Conservation (phyloP, 1,140 invertebrate species). For the Battus philenor region DNA sequence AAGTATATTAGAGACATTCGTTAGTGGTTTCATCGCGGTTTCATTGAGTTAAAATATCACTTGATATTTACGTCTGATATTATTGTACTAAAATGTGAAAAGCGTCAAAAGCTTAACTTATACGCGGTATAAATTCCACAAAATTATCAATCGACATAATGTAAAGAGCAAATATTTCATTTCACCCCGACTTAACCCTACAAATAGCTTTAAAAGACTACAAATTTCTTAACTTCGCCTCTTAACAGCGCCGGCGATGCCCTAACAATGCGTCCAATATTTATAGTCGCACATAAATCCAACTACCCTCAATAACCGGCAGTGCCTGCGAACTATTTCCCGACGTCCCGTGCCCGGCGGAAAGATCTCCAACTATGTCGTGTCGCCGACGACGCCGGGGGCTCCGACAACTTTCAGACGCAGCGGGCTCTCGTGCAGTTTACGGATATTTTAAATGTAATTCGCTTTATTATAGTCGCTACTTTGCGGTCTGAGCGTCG, state of each 20-base stretch:
- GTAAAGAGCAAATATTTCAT: too few relatives aligned
- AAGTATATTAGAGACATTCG: too few relatives aligned
- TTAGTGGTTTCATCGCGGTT: too few relatives aligned
- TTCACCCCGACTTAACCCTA: too few relatives aligned
- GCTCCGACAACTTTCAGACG: background rate
- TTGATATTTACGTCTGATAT: too few relatives aligned
- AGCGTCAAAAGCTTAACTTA: too few relatives aligned
- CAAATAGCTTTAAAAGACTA: too few relatives aligned
- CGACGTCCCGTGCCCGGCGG: background rate
- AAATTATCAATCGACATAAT: too few relatives aligned
- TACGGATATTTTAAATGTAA: constrained; percentile 9
- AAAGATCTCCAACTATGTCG: constrained; percentile 10
- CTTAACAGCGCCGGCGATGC: background rate
- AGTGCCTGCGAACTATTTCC: constrained; percentile 4
- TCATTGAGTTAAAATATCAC: too few relatives aligned
- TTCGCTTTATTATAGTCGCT: background rate
- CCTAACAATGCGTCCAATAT: constrained; percentile 2
- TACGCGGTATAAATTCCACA: too few relatives aligned
- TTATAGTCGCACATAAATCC: constrained; percentile 8
- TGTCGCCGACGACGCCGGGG: constrained; percentile 3
- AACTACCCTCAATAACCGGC: constrained; percentile 5
- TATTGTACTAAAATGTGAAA: too few relatives aligned
- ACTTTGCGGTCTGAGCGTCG: background rate
- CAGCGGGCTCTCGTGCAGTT: constrained; percentile 2
- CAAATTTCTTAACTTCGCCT: constrained; percentile 2